These are phyloP conservation scores for Scolopax bukidnonensis DNA, from an alignment of 2,797 vertebrate species.

Conservation along the genomic window DNA sequence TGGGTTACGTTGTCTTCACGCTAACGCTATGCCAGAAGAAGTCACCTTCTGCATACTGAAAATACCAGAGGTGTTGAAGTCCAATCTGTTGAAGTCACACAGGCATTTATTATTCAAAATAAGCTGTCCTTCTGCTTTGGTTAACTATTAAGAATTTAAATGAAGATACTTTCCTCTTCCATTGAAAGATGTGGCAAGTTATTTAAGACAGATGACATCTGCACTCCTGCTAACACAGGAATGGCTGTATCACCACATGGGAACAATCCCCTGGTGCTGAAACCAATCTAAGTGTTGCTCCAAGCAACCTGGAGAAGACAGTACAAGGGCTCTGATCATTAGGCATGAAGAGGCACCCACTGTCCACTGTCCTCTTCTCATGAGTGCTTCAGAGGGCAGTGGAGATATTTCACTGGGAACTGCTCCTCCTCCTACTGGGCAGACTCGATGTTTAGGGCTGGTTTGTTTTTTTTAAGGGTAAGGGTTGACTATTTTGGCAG, in stretches of 20 bases:
- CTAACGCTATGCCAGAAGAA: not conserved
- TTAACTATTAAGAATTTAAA: not conserved
- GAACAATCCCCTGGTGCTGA: not conserved
- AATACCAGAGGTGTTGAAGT: not conserved
- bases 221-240: not conserved
- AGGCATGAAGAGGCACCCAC: not conserved
- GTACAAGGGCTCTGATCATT: not conserved
- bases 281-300: not conserved
- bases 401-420: not conserved
- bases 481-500: not conserved
- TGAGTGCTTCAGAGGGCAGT: not conserved
- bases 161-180: not conserved
- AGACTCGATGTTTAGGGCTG: not conserved
- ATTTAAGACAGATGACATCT: not conserved
- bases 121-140: not conserved
- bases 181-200: not conserved
- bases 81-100: not conserved
- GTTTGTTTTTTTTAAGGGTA: not conserved
- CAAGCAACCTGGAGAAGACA: not conserved
- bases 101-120: not conserved
- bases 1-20: not conserved
- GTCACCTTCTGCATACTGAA: not conserved
- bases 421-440: not conserved
- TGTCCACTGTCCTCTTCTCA: not conserved
- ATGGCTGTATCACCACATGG: not conserved